These are phyloP conservation scores for Cheilosia impressa DNA, from an alignment of 2,888 invertebrate species.

Conservation along the genomic window DNA sequence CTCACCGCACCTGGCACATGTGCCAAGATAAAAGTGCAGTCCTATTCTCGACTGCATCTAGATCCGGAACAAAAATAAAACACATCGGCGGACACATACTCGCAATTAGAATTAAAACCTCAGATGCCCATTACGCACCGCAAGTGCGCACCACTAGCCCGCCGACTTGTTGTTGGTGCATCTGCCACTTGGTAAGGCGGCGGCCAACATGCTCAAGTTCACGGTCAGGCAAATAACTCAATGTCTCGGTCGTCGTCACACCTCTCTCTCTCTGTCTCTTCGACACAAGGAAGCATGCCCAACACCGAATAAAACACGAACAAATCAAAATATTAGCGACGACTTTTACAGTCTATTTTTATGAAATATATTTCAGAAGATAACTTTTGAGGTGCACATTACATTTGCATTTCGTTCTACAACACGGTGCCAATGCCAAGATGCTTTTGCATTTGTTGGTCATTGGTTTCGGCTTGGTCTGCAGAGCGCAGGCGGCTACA, in stretches of 20 bases:
- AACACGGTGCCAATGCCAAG: constrained; percentile 55
- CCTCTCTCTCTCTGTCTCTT: background rate
- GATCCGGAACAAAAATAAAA: constrained; percentile 19
- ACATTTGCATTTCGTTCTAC: constrained; percentile 30
- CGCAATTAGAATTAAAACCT: constrained; percentile 43
- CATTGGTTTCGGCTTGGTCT: background rate
- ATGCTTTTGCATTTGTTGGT: constrained; percentile 13
- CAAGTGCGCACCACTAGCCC: constrained; percentile 2
- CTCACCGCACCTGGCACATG: constrained; percentile 23
- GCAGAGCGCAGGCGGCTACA: constrained; percentile 46
- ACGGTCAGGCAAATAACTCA: constrained; percentile 61
- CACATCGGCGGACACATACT: constrained; percentile 15
- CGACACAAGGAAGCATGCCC: constrained; percentile 18
- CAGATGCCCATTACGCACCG: constrained; percentile 40
- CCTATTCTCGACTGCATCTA: constrained; percentile 10
- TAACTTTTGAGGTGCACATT: constrained; percentile 23
- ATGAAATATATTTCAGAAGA: constrained; percentile 8
- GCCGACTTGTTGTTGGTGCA: constrained; percentile 23
- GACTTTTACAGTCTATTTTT: constrained; percentile 59
- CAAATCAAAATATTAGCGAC: constrained; percentile 8
- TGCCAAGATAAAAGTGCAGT: constrained; percentile 46
- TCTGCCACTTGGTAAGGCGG: constrained; percentile 24
- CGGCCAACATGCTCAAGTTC: constrained; percentile 60
- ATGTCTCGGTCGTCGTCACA: constrained; percentile 36
- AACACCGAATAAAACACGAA: background rate